phyloP scores from a whole-genome alignment of 2,797 vertebrate genomes.

The Lacerta bilineata region DNA sequence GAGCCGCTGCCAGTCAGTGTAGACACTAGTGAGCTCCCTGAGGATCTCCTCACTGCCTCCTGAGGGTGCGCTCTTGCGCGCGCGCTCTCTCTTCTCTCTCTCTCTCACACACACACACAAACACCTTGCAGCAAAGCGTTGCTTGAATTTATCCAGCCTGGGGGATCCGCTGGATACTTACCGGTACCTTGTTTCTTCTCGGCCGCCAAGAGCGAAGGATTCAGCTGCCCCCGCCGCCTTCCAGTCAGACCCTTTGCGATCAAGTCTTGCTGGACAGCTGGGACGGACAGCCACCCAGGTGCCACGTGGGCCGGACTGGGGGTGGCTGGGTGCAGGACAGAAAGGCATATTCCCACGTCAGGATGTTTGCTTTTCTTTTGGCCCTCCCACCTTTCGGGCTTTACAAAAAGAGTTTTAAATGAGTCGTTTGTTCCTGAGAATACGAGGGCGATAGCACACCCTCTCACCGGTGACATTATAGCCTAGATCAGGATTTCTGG shows the following conservation, averaged over 20 bases:
- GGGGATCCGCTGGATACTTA: not conserved
- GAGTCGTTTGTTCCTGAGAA: not conserved
- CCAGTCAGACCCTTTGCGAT: not conserved
- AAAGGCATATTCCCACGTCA: not conserved
- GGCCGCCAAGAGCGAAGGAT: too few relatives aligned
- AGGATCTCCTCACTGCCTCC: not conserved
- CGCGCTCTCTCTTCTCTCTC: too few relatives aligned
- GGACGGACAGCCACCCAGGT: not conserved
- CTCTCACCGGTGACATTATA: not conserved
- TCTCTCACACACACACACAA: too few relatives aligned
- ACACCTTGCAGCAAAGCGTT: not conserved
- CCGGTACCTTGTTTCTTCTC: not conserved
- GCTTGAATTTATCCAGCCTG: not conserved
- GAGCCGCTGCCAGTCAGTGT: too few relatives aligned
- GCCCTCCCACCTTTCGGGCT: not conserved
- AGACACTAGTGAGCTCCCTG: not conserved
- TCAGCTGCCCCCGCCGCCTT: not conserved
- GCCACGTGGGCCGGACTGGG: slow-evolving; percentile 36
- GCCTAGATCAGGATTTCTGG: not conserved
- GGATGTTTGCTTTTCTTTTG: slow-evolving; percentile 5
- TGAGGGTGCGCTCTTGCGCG: not conserved
- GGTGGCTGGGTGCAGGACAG: not conserved
- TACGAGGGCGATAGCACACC: too few relatives aligned
- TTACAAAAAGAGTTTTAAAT: not conserved
- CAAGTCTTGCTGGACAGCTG: not conserved